phyloP scores from a whole-genome alignment of 2,888 invertebrate genomes.

The Scaptomyza polygonia region DNA sequence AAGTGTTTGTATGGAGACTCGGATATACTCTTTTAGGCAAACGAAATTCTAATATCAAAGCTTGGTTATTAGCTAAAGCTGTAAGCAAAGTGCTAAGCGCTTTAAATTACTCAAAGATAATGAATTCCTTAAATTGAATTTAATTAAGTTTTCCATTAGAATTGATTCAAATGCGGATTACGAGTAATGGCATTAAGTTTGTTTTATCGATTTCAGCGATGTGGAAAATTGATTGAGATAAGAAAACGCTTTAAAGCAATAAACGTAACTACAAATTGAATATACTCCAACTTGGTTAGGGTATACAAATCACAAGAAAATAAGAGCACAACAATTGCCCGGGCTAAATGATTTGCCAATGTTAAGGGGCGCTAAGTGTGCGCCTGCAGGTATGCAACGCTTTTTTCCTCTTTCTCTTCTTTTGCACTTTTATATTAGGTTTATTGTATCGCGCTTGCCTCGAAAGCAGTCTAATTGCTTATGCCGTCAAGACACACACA shows the following conservation, averaged over 20 bases:
- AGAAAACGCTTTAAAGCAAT: no score
- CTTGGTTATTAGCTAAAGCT: background rate
- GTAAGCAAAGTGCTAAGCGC: background rate
- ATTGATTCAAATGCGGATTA: background rate
- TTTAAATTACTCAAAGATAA: background rate
- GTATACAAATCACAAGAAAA: slow-evolving; percentile 21
- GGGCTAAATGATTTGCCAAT: slow-evolving; percentile 65
- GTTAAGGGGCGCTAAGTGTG: slow-evolving; percentile 42
- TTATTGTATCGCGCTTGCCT: slow-evolving; percentile 11
- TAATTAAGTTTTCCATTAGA: background rate
- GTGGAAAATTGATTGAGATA: background rate
- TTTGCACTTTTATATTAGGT: background rate
- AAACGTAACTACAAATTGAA: background rate
- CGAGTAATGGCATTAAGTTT: background rate
- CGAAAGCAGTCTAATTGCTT: slow-evolving; percentile 50
- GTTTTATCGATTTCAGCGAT: background rate
- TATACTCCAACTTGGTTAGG: slow-evolving; percentile 4
- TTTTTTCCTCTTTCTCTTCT: slow-evolving; percentile 46
- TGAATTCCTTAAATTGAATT: background rate
- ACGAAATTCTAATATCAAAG: background rate
- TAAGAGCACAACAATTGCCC: slow-evolving; percentile 47
- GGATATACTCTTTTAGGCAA: slow-evolving; percentile 3
- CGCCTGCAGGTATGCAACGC: slow-evolving; percentile 68
- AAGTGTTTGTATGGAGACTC: no score
- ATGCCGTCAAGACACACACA: slow-evolving; percentile 55